These are phyloP conservation scores for Zophobas morio DNA, from an alignment of 1,140 invertebrate genomes.

Conservation along the genomic window DNA sequence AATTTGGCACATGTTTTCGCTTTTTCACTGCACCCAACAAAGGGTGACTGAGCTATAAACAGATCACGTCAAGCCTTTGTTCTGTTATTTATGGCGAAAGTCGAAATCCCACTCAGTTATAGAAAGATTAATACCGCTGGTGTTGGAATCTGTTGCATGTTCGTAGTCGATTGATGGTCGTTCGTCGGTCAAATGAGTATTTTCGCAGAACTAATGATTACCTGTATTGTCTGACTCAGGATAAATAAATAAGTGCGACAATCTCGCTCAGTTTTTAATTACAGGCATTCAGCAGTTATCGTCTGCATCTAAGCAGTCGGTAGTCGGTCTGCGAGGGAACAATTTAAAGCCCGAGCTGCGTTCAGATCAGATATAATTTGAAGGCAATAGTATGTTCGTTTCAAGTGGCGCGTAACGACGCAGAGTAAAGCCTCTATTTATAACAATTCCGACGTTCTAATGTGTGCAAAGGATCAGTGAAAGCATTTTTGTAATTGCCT, in stretches of 20 bases:
- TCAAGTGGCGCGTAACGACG: conserved; percentile 23
- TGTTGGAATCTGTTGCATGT: conserved; percentile 41
- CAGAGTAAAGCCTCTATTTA: conserved; percentile 6
- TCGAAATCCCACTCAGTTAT: conserved; percentile 40
- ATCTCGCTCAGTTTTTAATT: conserved; percentile 39
- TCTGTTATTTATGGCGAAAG: conserved; percentile 32
- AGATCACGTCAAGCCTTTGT: conserved; percentile 34
- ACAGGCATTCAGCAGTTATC: conserved; percentile 43
- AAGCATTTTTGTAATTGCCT: conserved; percentile 51
- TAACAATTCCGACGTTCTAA: conserved; percentile 42
- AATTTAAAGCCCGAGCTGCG: conserved; percentile 6
- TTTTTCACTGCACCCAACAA: conserved; percentile 22
- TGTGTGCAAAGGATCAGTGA: conserved; percentile 48
- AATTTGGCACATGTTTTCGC: conserved; percentile 10
- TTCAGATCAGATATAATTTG: conserved; percentile 26
- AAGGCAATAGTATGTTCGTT: conserved; percentile 37
- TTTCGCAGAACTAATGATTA: conserved; percentile 19
- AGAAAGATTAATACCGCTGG: conserved; percentile 35
- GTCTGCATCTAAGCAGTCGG: conserved; percentile 11
- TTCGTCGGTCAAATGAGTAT: conserved; percentile 24
- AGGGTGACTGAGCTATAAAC: conserved; percentile 30
- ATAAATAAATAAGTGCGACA: conserved; percentile 25
- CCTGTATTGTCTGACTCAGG: background rate
- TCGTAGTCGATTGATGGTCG: conserved; percentile 25
- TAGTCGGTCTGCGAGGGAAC: background rate